Percentiles rank a stretch among this genome's conserved stretches.
These are phyloP conservation scores for Colletes gigas DNA, from an alignment of 1,140 invertebrate species.

Conservation along the genomic window DNA sequence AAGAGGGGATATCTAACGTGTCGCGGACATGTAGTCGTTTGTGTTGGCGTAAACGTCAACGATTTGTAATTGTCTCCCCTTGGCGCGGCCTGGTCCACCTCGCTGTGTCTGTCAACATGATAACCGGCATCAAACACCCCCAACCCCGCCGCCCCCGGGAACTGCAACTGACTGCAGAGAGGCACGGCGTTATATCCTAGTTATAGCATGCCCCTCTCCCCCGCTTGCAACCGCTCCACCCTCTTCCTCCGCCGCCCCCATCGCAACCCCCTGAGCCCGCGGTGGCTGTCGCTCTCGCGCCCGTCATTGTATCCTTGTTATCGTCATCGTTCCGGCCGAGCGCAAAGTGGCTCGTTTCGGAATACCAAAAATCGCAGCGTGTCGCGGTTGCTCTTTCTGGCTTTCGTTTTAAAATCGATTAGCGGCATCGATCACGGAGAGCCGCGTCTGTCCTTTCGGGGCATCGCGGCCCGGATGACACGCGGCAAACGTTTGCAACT, in stretches of 20 bases:
- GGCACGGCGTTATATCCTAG: slow-evolving; percentile 73
- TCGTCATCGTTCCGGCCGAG: slow-evolving; percentile 57
- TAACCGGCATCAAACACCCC: slow-evolving; percentile 80
- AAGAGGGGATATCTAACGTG: slow-evolving; percentile 68
- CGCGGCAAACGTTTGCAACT: slow-evolving; percentile 1
- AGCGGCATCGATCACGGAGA: slow-evolving; percentile 33
- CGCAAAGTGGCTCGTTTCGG: slow-evolving; percentile 53
- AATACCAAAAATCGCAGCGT: slow-evolving; percentile 44
- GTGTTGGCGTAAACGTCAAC: slow-evolving; percentile 78
- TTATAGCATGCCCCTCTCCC: slow-evolving; percentile 68
- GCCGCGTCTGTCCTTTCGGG: slow-evolving; percentile 6
- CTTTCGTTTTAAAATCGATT: slow-evolving; percentile 49
- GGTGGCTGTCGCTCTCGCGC: slow-evolving; percentile 51
- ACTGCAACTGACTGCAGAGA: slow-evolving; percentile 78
- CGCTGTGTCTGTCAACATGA: slow-evolving; percentile 80
- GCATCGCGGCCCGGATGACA: neutral
- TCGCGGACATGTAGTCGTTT: slow-evolving; percentile 73
- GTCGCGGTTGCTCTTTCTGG: slow-evolving; percentile 46
- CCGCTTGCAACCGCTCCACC: slow-evolving; percentile 49
- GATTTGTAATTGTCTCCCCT: slow-evolving; percentile 80
- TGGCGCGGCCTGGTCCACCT: slow-evolving; percentile 68
- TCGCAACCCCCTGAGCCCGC: slow-evolving; percentile 48
- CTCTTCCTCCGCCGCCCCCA: slow-evolving; percentile 29
- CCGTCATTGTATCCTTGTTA: slow-evolving; percentile 66
- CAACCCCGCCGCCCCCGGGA: slow-evolving; percentile 60